Evolutionary conservation across 92 coral and sea anemone genomes (phyloP), one percentile per base, ranked within the genome.

Genomic region (Phenganax subtilis): DNA sequence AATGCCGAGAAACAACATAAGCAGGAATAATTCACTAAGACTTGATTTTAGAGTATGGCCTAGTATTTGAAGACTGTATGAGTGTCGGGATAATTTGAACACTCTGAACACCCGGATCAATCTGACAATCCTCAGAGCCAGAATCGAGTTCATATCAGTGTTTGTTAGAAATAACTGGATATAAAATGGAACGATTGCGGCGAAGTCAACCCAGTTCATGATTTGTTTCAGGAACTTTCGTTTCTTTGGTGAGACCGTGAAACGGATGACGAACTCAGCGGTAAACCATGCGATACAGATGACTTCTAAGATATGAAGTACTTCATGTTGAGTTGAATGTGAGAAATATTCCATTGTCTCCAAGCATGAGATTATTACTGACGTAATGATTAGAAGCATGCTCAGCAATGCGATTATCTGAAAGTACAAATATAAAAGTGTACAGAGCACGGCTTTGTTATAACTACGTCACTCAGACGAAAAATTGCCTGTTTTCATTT

Each of bases 201-300:
- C 92, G 6, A 96, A 81, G 64, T 96, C 99, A 57, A 96, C 87
- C 99, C 99, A 96, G 90, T 96, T 96, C 99, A 92, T 96, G 16
- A 94, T 92, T 66, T 89, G 87, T 83, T 92, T 92, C 27, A 87
- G 71, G 60, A 96, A 96, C 57, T 84, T 86, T 53, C 90, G 87
- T 83, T 96, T 96, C 54, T 85, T 89, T 15, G 99, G 99, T 31
- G 96, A 92, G 85, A 89, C 88, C 8, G 77, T 83, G 53, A 90
- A 58, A 60, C 99, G 90, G 31, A 86, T 62, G 52, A 89, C 59
- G 59, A 96, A 84, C 82, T 96, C 99, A 17, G 92, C 54, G 0
- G 99, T 92, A 78, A 96, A 96, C 88, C 93, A 91, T 5, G 92
- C 84, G 30, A 96, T 97, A 56, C 99, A 96, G 72, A 96, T 76